phyloP scores from a whole-genome alignment of 2,888 invertebrate genomes.

The Ophion ventricosus region DNA sequence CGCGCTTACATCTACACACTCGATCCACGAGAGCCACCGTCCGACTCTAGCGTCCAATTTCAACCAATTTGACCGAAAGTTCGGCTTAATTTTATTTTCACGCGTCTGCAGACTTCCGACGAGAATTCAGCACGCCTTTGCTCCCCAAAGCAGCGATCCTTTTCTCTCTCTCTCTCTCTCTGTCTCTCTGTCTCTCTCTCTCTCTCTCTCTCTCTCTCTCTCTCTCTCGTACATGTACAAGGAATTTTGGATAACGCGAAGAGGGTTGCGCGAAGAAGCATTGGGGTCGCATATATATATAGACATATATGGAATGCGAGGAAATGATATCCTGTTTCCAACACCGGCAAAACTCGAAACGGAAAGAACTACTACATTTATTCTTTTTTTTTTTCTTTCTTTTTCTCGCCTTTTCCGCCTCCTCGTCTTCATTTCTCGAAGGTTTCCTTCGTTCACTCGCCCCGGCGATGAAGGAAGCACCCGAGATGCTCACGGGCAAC shows the following conservation, averaged over 20 bases:
- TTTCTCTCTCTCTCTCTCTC: slow-evolving; percentile 44
- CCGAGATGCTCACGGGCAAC: slow-evolving; percentile 51
- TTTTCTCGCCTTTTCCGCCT: slow-evolving; percentile 31
- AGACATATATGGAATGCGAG: slow-evolving; percentile 7
- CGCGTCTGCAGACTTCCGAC: slow-evolving; percentile 80
- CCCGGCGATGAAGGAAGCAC: slow-evolving; percentile 53
- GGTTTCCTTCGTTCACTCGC: slow-evolving; percentile 59
- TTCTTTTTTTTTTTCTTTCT: slow-evolving; percentile 26
- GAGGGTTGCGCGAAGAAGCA: slow-evolving; percentile 15
- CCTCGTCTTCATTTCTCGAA: slow-evolving; percentile 30
- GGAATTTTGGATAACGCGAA: slow-evolving; percentile 28
- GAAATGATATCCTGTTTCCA: slow-evolving; percentile 40
- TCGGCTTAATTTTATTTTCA: slow-evolving; percentile 86
- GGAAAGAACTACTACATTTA: slow-evolving; percentile 43
- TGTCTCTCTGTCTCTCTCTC: background rate
- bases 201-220: slow-evolving; percentile 24
- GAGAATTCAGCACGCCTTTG: slow-evolving; percentile 49
- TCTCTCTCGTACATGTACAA: background rate
- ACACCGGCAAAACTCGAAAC: slow-evolving; percentile 31
- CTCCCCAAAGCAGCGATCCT: slow-evolving; percentile 35
- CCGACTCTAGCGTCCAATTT: slow-evolving; percentile 84
- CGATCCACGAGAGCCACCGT: slow-evolving; percentile 56
- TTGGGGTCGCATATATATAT: background rate
- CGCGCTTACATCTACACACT: slow-evolving; percentile 53
- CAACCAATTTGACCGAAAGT: slow-evolving; percentile 86